A percentile compares a stretch with the other conserved stretches of the same genome.
Evolutionary conservation across 2,888 invertebrate genomes (phyloP).

Genomic region (Parnassius smintheus): DNA sequence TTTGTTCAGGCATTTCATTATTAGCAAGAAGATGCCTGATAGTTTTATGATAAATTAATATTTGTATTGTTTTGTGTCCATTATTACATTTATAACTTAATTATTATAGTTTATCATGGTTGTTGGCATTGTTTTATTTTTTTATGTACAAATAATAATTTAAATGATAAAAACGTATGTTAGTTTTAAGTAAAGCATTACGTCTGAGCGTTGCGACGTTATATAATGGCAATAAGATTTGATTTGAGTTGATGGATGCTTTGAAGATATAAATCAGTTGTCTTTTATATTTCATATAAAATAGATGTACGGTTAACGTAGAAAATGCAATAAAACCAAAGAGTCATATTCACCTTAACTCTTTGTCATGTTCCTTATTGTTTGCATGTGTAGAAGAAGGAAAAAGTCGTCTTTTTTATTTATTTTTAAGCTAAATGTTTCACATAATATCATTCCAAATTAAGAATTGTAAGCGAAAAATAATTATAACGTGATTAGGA

Average conservation of each 20-base stretch:
- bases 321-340: conserved; percentile 68
- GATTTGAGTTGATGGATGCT: conserved; percentile 46
- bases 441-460: conserved; percentile 79
- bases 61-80: conserved; percentile 72
- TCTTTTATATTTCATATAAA: conserved; percentile 42
- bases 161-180: conserved; percentile 65
- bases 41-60: conserved; percentile 44
- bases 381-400: conserved; percentile 58
- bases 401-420: conserved; percentile 67
- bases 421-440: conserved; percentile 75
- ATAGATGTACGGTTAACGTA: conserved; percentile 39
- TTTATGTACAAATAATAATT: conserved; percentile 78
- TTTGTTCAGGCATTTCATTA: conserved; percentile 24
- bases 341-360: conserved; percentile 68
- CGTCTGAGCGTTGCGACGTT: conserved; percentile 39
- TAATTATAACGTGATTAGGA: conserved; percentile 71
- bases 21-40: conserved; percentile 27
- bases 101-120: conserved; percentile 75
- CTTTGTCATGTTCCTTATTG: conserved; percentile 66
- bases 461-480: conserved; percentile 73
- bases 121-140: conserved; percentile 77
- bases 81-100: conserved; percentile 69
- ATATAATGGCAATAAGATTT: conserved; percentile 36
- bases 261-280: conserved; percentile 33
- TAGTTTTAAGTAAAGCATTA: conserved; percentile 57